A percentile compares a stretch with the other conserved stretches of the same genome.
These are phyloP conservation scores for Agrotis exclamationis DNA, from an alignment of 2,888 invertebrate species.

Conservation along the genomic window DNA sequence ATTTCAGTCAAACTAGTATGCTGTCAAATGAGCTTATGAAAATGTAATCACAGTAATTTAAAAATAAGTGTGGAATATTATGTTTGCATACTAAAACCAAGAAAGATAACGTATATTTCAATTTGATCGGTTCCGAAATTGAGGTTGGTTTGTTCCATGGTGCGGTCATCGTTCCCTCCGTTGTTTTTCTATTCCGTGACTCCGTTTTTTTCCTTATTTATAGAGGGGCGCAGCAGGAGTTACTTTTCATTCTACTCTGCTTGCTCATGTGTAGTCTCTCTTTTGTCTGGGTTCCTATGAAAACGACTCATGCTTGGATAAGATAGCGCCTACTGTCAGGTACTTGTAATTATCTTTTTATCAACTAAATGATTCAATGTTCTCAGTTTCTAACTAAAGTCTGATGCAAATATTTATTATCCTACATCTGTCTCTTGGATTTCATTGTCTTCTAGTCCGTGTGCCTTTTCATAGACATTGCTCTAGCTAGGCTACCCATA, in stretches of 20 bases:
- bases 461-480: conserved; percentile 12
- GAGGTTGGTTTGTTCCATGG: neutral
- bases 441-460: conserved; percentile 9
- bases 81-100: conserved; percentile 17
- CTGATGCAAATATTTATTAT: neutral
- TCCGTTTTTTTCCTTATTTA: neutral
- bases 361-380: neutral
- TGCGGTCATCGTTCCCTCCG: neutral
- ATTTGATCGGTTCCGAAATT: no score
- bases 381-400: neutral
- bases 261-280: conserved; percentile 27
- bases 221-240: neutral
- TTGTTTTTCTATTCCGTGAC: no score
- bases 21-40: conserved; percentile 34
- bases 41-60: conserved; percentile 8
- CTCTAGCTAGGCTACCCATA: conserved; percentile 8
- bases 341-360: neutral
- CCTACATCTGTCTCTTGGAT: neutral
- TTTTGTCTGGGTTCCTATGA: conserved; percentile 44
- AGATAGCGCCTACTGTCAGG: conserved; percentile 3
- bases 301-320: conserved; percentile 50
- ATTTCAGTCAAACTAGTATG: conserved; percentile 25
- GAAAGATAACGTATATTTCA: no score
- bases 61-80: conserved; percentile 6
- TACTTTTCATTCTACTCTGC: neutral